A percentile compares a stretch with the other conserved stretches of the same genome.
phyloP scores from a whole-genome alignment of 2,797 vertebrate species.

The Poecilia gillii region DNA sequence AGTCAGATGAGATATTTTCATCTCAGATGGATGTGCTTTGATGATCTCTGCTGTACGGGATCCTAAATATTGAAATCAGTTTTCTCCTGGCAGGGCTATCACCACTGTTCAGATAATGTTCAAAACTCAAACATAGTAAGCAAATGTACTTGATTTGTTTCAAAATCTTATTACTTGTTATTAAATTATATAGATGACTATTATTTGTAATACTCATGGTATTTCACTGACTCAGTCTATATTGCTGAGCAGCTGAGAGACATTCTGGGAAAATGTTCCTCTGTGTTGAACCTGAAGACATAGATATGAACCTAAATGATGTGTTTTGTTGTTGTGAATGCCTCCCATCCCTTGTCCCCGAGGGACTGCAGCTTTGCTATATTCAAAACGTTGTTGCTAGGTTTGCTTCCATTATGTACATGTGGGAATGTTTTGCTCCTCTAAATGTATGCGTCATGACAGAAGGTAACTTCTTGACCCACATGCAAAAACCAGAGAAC shows the following conservation, averaged over 20 bases:
- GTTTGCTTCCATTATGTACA: constrained; percentile 21
- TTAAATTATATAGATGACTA: not conserved
- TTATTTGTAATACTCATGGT: not conserved
- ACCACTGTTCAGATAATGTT: not conserved
- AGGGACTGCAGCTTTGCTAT: not conserved
- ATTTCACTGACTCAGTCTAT: not conserved
- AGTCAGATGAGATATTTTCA: not conserved
- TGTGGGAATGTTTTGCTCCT: constrained; percentile 25
- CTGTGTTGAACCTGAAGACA: not conserved
- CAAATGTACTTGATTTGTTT: not conserved
- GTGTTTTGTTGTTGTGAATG: not conserved
- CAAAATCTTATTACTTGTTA: not conserved
- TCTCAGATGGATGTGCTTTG: not conserved
- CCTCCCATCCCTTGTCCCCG: constrained; percentile 6
- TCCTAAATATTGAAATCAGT: not conserved
- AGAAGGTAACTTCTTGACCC: no score
- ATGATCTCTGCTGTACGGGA: not conserved
- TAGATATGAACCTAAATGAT: not conserved
- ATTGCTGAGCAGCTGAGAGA: not conserved
- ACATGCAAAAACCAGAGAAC: no score
- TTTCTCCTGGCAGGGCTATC: not conserved
- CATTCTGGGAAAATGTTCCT: not conserved
- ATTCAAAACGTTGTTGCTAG: constrained; percentile 16
- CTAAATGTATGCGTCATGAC: no score
- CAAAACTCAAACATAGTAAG: not conserved